These are phyloP conservation scores for Aplysina aerophoba DNA, from an alignment of 37 sponge, comb jelly and placozoan species.

Conservation along the genomic window DNA sequence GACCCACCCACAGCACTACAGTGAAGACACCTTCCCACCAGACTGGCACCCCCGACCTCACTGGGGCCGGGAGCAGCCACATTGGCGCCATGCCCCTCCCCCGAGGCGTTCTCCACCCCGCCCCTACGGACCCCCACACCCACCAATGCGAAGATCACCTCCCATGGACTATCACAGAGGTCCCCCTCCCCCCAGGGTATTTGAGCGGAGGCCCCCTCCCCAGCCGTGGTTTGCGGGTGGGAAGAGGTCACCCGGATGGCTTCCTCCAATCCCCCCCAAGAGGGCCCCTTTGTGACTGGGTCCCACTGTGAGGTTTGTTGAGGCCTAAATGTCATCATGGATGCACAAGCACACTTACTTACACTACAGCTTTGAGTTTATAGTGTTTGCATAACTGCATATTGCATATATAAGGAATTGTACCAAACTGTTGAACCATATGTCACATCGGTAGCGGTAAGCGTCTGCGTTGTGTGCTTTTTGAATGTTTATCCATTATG, in stretches of 20 bases:
- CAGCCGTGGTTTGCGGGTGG: conserved; percentile 2
- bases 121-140: background rate
- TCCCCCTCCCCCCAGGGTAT: background rate
- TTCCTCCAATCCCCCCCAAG: background rate
- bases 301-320: background rate
- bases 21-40: too few species aligned
- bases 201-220: conserved; percentile 18
- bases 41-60: too few species aligned
- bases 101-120: background rate
- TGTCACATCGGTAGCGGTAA: conserved; percentile 65
- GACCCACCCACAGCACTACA: too few species aligned
- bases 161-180: background rate
- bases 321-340: conserved; percentile 27
- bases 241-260: conserved; percentile 3
- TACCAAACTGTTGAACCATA: background rate
- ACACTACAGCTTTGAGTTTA: conserved; percentile 14
- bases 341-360: background rate
- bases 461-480: conserved; percentile 24
- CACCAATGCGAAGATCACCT: background rate
- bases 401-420: background rate
- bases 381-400: background rate
- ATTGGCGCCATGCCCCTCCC: background rate
- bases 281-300: background rate
- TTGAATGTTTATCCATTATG: conserved; percentile 39
- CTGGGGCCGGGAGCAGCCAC: too few species aligned